Conservation (phyloP, 2,888 invertebrate genomes). For the Tridacna gigas region DNA sequence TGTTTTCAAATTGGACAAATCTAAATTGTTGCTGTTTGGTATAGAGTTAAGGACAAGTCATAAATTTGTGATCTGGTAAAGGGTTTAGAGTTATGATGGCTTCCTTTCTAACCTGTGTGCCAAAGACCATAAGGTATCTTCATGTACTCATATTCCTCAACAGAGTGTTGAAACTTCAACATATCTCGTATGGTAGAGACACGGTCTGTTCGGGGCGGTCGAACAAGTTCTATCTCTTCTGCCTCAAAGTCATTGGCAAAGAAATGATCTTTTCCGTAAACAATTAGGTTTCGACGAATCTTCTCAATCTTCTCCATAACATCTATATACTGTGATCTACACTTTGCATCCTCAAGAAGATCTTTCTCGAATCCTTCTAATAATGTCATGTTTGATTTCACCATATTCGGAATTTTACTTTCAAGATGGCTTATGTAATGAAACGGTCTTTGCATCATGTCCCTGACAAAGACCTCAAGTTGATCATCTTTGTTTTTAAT, state of each 20-base stretch:
- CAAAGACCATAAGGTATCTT: constrained; percentile 47
- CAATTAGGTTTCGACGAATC: constrained; percentile 63
- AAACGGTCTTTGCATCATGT: constrained; percentile 60
- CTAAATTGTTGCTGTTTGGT: no score
- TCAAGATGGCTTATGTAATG: constrained; percentile 58
- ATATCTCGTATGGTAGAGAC: constrained; percentile 36
- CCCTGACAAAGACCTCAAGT: constrained; percentile 50
- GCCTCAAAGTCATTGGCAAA: constrained; percentile 66
- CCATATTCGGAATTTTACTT: constrained; percentile 69
- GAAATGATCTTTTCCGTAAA: constrained; percentile 65
- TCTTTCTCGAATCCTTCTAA: constrained; percentile 69
- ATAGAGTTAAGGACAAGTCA: no score
- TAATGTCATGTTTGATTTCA: constrained; percentile 68
- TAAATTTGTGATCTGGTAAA: no score
- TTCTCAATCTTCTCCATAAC: constrained; percentile 67
- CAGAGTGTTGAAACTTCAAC: constrained; percentile 16
- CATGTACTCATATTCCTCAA: constrained; percentile 12
- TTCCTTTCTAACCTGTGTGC: constrained; percentile 42
- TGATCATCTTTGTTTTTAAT: constrained; percentile 56
- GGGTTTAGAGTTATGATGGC: not conserved
- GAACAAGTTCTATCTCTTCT: constrained; percentile 57
- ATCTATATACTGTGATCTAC: constrained; percentile 59
- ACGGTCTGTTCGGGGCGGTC: not conserved
- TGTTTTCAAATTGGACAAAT: no score
- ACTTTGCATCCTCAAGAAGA: constrained; percentile 54